Percentiles rank a stretch among this genome's conserved stretches.
Evolutionary conservation across 2,888 invertebrate genomes (phyloP).

Genomic region (Cryptophagus acutangulus): DNA sequence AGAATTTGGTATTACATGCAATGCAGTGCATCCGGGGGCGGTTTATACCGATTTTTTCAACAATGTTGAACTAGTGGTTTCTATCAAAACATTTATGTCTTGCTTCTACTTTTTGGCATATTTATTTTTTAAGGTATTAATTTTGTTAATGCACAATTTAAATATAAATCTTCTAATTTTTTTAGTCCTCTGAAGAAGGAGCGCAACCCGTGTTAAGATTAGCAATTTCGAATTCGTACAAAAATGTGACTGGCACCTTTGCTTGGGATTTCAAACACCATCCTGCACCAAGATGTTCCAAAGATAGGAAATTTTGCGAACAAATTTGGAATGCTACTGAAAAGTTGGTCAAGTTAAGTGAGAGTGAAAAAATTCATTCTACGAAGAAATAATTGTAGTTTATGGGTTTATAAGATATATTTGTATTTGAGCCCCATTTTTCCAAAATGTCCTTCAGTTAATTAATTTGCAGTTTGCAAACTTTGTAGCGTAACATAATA

Average conservation of each 20-base stretch:
- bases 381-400: too few relatives aligned
- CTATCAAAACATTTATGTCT: too few relatives aligned
- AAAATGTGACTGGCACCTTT: slow-evolving; percentile 31
- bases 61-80: too few relatives aligned
- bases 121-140: slow-evolving; percentile 3
- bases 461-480: too few relatives aligned
- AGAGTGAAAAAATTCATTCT: too few relatives aligned
- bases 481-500: too few relatives aligned
- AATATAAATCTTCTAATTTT: too few relatives aligned
- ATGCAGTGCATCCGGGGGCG: slow-evolving; percentile 35
- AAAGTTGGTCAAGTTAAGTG: slow-evolving; percentile 15
- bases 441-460: too few relatives aligned
- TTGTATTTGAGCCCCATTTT: too few relatives aligned
- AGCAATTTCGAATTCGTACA: slow-evolving; percentile 31
- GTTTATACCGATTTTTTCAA: slow-evolving; percentile 12
- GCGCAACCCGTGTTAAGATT: slow-evolving; percentile 37
- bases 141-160: too few relatives aligned
- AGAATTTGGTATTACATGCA: slow-evolving; percentile 28
- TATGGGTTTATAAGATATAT: too few relatives aligned
- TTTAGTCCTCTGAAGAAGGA: slow-evolving; percentile 34
- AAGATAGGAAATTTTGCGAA: slow-evolving; percentile 4
- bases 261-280: slow-evolving; percentile 31
- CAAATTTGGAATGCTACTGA: slow-evolving; percentile 16
- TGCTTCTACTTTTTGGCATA: too few relatives aligned
- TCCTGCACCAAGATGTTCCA: slow-evolving; percentile 6